These are phyloP conservation scores for Mythimna ferrago DNA, from an alignment of 2,888 invertebrate species.

Conservation along the genomic window DNA sequence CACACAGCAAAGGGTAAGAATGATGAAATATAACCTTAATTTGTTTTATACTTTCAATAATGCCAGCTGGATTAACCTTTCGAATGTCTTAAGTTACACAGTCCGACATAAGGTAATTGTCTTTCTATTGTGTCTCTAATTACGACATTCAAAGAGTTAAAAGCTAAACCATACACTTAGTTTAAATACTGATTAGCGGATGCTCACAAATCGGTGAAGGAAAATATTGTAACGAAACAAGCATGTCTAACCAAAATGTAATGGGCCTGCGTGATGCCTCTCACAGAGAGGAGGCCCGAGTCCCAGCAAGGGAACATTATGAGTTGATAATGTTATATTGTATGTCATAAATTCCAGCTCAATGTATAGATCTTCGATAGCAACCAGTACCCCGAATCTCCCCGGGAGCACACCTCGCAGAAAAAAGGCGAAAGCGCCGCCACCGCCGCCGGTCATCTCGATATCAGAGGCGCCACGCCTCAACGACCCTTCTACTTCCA, in stretches of 20 bases:
- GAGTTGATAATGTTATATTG: background rate
- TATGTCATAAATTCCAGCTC: slow-evolving; percentile 69
- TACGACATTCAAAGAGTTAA: too few relatives aligned
- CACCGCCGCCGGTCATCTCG: slow-evolving; percentile 87
- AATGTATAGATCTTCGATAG: slow-evolving; percentile 81
- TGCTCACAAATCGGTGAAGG: background rate
- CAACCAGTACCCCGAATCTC: slow-evolving; percentile 85
- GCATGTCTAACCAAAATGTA: background rate
- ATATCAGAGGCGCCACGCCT: slow-evolving; percentile 66
- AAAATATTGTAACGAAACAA: background rate
- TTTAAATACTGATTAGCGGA: background rate
- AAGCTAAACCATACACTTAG: too few relatives aligned
- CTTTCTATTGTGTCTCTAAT: too few relatives aligned
- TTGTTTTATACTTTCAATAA: background rate
- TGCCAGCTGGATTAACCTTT: background rate
- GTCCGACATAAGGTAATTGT: too few relatives aligned
- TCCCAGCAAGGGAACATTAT: background rate
- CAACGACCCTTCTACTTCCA: slow-evolving; percentile 76
- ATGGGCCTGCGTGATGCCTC: background rate
- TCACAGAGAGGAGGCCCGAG: background rate
- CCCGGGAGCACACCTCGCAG: slow-evolving; percentile 86
- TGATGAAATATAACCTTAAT: slow-evolving; percentile 40
- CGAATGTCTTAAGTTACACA: too few relatives aligned
- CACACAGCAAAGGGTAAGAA: slow-evolving; percentile 76
- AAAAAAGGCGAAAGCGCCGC: slow-evolving; percentile 93